These are phyloP conservation scores for Calonectris borealis DNA, from an alignment of 2,113 vertebrate species.

Conservation along the genomic window DNA sequence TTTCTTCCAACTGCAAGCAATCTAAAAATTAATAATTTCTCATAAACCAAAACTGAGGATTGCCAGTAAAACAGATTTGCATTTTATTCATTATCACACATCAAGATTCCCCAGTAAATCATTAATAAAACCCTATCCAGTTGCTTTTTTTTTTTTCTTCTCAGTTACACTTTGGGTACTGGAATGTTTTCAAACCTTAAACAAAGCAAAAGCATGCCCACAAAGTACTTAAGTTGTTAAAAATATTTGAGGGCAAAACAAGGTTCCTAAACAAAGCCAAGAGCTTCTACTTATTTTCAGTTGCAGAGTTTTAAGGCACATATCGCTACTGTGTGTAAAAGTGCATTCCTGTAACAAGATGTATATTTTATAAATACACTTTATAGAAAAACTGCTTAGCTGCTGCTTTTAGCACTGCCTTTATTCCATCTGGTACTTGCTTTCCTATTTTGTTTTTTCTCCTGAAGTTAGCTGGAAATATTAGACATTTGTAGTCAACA, in stretches of 20 bases:
- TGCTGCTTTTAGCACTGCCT: background rate
- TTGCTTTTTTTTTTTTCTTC: background rate
- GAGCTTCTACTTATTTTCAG: background rate
- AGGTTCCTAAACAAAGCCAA: background rate
- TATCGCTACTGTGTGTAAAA: background rate
- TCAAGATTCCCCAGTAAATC: slow-evolving; percentile 48
- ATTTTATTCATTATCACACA: slow-evolving; percentile 54
- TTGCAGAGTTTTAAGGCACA: background rate
- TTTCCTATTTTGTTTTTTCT: background rate
- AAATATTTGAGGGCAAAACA: background rate
- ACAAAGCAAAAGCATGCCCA: background rate
- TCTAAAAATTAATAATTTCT: slow-evolving; percentile 29
- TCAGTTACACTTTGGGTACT: background rate
- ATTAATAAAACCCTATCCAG: background rate
- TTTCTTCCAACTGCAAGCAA: slow-evolving; percentile 20
- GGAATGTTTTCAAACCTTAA: slow-evolving; percentile 6
- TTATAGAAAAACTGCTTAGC: background rate
- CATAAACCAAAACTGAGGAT: slow-evolving; percentile 38
- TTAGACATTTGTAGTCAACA: background rate
- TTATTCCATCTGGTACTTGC: background rate
- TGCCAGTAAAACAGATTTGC: slow-evolving; percentile 19
- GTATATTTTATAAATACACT: background rate
- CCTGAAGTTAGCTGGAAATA: background rate
- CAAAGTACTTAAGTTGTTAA: background rate
- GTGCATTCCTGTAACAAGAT: background rate